Percentiles rank a stretch among this genome's conserved stretches.
phyloP scores from a whole-genome alignment of 1,140 invertebrate genomes.

The Brachionus rotundiformis region DNA sequence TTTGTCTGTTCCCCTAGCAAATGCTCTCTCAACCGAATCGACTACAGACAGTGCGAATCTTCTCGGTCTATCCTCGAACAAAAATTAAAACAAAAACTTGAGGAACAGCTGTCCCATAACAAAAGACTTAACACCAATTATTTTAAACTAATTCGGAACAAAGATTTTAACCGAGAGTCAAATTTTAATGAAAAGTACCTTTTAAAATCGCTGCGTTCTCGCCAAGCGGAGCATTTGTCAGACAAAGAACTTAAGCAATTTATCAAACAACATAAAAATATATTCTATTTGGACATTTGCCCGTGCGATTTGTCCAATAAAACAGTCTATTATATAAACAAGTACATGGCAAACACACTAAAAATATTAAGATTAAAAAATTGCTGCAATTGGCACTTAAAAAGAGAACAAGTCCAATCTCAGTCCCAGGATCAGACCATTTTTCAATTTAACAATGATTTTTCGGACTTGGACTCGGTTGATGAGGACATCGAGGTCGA shows the following conservation, averaged over 20 bases:
- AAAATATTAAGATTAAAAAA: conserved; percentile 10
- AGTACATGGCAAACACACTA: background rate
- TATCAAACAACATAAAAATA: conserved; percentile 32
- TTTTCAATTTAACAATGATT: conserved; percentile 38
- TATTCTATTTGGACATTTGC: conserved; percentile 22
- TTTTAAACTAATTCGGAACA: conserved; percentile 1
- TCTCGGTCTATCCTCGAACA: background rate
- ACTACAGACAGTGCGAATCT: conserved; percentile 30
- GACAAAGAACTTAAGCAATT: conserved; percentile 31
- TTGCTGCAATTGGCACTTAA: conserved; percentile 32
- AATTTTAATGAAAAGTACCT: background rate
- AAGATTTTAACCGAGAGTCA: background rate
- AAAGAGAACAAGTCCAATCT: background rate
- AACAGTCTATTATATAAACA: background rate
- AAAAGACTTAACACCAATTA: conserved; percentile 14
- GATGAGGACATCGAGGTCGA: conserved; percentile 12
- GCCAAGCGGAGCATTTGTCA: background rate
- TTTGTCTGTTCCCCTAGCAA: background rate
- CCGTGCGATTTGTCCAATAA: conserved; percentile 25
- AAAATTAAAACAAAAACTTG: background rate
- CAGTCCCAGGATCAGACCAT: background rate
- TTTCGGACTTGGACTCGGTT: conserved; percentile 13
- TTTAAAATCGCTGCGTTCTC: conserved; percentile 2
- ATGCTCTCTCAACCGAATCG: background rate
- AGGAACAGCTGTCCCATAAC: background rate